Evolutionary conservation across 2,888 invertebrate genomes (phyloP), one percentile per base, ranked within the genome.

Genomic region (Hipparchia semele): DNA sequence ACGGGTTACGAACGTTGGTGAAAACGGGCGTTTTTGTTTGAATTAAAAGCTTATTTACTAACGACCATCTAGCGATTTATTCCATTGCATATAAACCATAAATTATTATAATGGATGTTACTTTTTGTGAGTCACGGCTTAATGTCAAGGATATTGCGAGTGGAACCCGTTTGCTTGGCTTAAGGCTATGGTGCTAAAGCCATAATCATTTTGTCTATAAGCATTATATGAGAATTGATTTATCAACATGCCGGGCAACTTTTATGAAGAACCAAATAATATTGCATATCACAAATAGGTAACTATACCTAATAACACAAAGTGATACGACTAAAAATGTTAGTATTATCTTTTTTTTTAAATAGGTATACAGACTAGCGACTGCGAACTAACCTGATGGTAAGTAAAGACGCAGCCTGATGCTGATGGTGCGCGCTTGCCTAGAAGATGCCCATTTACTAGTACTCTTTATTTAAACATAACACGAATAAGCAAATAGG

Each of bases 61-160:
- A 53, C 53, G 10, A 53, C 12, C n/a, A 6, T 56, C 13, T 13
- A 56, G 13, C 7, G 12, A 53, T 53, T 58, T 9, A 58, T 58
- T 13, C 58, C 2, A 58, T 58, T 49, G 49, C 64, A 49, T 64
- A 65, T 53, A 33, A 33, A 68, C 13, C 46, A 68, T 33, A 5
- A 5, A 59, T 59, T 23, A n/a, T 59, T 68, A 51, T 59, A 61
- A 13, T 54, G 59, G 33, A 46, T 62, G 45, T 64, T 53, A 8
- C n/a, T 75, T 73, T 73, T 75, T 68, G 70, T 71, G 68, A 61
- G 23, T 62, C 53, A 62, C 66, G 56, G 62, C 66, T 61, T 67
- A 76, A 74, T 75, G 74, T 73, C 73, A 76, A 76, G 74, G 76
- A 70, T 73, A 9, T 6, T 5, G 39, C 39, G 39, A 39, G 39